Evolutionary conservation across 2,888 invertebrate species (phyloP), one percentile per base, ranked within the genome.

Genomic region (Candidula unifasciata): DNA sequence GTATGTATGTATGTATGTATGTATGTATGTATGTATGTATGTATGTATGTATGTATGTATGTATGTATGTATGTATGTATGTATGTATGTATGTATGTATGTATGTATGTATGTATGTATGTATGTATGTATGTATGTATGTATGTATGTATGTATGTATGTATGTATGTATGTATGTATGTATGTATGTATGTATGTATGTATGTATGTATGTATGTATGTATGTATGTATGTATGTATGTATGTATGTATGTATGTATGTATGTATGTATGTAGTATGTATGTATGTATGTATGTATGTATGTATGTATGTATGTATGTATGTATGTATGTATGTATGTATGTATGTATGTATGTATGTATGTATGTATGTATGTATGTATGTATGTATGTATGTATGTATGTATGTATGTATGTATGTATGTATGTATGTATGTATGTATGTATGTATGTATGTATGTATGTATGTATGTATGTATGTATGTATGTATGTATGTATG

Each of bases 221-320:
- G 37, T 79, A 37, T 79, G 66, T 66, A 37, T 79, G 37, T 64
- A 18, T 66, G 27, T 79, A 33, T 64, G 37, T 79, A 33, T 79
- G 66, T 66, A 24, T 79, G 66, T 64, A 35, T 35, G 66, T 64
- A 52, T 18, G 27, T 64, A 64, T 79, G 66, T 79, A 64, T 60
- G 37, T 79, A 33, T 79, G 66, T n/a, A n/a, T n/a, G n/a, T n/a
- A n/a, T n/a, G n/a, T n/a, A n/a, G n/a, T n/a, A n/a, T n/a, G n/a
- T n/a, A 44, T 79, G 64, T 79, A n/a, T 79, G 66, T 79, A 27
- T 79, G 79, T 79, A 27, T 79, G 79, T 79, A 27, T 66, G 79
- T 79, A 24, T 79, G 64, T 79, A 27, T 79, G 64, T 57, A 30
- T 35, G 33, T 27, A 35, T 30, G 35, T 30, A 27, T 79, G 33